Evolutionary conservation across 2,888 invertebrate species (phyloP).

Genomic region (Temnothorax ravouxi): DNA sequence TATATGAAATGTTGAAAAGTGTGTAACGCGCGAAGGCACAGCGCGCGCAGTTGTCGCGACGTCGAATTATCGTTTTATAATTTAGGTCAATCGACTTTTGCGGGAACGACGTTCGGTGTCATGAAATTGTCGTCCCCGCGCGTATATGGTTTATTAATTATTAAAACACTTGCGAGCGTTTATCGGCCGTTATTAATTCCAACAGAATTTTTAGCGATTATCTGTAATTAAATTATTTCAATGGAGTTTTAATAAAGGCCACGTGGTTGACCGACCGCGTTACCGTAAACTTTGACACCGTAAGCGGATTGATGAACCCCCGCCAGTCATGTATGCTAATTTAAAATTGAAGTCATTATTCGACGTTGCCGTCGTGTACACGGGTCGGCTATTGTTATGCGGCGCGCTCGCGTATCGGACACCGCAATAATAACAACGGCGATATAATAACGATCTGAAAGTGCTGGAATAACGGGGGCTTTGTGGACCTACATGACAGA

Average conservation of each 20-base stretch:
- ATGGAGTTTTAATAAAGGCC: slow-evolving; percentile 47
- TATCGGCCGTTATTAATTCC: slow-evolving; percentile 4
- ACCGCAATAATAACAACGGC: slow-evolving; percentile 62
- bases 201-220: not conserved
- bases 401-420: slow-evolving; percentile 43
- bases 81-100: slow-evolving; percentile 11
- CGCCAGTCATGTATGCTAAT: slow-evolving; percentile 60
- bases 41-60: not conserved
- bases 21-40: not conserved
- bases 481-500: slow-evolving; percentile 9
- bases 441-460: slow-evolving; percentile 67
- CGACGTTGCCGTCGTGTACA: slow-evolving; percentile 32
- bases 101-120: not conserved
- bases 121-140: not conserved
- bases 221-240: slow-evolving; percentile 12
- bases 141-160: slow-evolving; percentile 22
- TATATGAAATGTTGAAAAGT: slow-evolving; percentile 23
- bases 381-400: slow-evolving; percentile 62
- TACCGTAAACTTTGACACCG: slow-evolving; percentile 41
- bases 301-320: slow-evolving; percentile 47
- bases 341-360: slow-evolving; percentile 62
- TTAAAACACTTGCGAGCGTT: slow-evolving; percentile 14
- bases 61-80: not conserved
- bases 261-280: slow-evolving; percentile 26
- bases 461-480: slow-evolving; percentile 58